These are phyloP conservation scores for Micropoecilia bifurca DNA, from an alignment of 2,797 vertebrate genomes.

Conservation along the genomic window DNA sequence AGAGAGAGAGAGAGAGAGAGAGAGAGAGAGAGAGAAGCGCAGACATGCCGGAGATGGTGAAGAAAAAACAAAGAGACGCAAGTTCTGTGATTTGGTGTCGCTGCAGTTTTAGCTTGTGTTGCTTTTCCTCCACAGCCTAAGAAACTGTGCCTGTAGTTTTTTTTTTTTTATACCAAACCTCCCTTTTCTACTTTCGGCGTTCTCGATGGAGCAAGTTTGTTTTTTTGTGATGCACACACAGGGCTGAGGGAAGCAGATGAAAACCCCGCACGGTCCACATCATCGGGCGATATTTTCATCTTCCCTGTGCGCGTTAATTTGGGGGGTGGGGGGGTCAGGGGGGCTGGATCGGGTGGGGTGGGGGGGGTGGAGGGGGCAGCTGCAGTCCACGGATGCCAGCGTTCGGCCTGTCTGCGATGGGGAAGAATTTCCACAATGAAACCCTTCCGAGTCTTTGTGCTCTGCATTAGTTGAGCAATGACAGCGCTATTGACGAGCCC, in stretches of 20 bases:
- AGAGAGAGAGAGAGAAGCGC: slow-evolving; percentile 50
- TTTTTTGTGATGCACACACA: slow-evolving; percentile 69
- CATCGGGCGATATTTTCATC: slow-evolving; percentile 33
- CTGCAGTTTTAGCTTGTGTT: slow-evolving; percentile 9
- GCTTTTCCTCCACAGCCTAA: slow-evolving; percentile 19
- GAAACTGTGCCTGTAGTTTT: slow-evolving; percentile 32
- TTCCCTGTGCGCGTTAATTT: slow-evolving; percentile 24
- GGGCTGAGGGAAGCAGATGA: slow-evolving; percentile 74
- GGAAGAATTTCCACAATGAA: slow-evolving; percentile 77
- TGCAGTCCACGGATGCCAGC: slow-evolving; percentile 57
- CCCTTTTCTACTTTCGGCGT: slow-evolving; percentile 29
- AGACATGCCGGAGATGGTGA: slow-evolving; percentile 67
- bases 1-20: slow-evolving; percentile 30
- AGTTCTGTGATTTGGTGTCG: slow-evolving; percentile 39
- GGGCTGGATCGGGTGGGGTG: too few species aligned
- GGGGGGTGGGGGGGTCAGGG: too few species aligned
- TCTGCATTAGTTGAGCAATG: slow-evolving; percentile 74
- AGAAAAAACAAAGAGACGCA: slow-evolving; percentile 59
- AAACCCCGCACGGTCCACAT: slow-evolving; percentile 56
- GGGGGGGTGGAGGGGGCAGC: slow-evolving; percentile 23
- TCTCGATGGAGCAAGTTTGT: slow-evolving; percentile 79
- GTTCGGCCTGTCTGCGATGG: slow-evolving; percentile 66
- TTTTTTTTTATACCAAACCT: slow-evolving; percentile 23
- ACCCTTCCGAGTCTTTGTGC: slow-evolving; percentile 83
- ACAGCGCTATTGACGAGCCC: slow-evolving; percentile 58